phyloP scores from a whole-genome alignment of 2,797 vertebrate genomes.

The Pantherophis vulpinus region DNA sequence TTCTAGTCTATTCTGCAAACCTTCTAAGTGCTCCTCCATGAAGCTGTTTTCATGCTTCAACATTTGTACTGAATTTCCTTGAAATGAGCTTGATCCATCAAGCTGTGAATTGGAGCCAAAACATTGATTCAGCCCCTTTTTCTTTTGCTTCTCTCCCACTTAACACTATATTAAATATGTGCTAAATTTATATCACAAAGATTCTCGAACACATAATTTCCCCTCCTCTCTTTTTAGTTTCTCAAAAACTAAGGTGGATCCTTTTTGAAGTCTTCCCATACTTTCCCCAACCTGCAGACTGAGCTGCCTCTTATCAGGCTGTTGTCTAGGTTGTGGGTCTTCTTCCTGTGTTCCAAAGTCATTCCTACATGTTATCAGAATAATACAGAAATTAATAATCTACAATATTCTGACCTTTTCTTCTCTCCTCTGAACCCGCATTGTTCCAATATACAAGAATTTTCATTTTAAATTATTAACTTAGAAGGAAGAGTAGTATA shows the following conservation, averaged over 20 bases:
- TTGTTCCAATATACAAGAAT: background rate
- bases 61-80: background rate
- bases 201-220: background rate
- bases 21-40: background rate
- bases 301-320: background rate
- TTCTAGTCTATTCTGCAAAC: background rate
- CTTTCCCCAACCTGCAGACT: background rate
- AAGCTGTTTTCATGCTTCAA: background rate
- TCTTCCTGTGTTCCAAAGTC: background rate
- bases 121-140: background rate
- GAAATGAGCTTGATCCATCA: background rate
- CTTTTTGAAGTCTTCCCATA: background rate
- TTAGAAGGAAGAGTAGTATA: background rate
- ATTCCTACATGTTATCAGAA: background rate
- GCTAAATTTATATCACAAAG: background rate
- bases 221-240: background rate
- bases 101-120: background rate
- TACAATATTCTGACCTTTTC: background rate
- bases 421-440: background rate
- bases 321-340: background rate
- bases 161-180: background rate
- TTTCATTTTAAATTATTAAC: background rate
- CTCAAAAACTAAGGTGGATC: background rate
- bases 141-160: background rate
- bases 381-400: background rate